Evolutionary conservation across 1,140 invertebrate species (phyloP), one percentile per base, ranked within the genome.

Genomic region (Schlechtendalia chinensis): DNA sequence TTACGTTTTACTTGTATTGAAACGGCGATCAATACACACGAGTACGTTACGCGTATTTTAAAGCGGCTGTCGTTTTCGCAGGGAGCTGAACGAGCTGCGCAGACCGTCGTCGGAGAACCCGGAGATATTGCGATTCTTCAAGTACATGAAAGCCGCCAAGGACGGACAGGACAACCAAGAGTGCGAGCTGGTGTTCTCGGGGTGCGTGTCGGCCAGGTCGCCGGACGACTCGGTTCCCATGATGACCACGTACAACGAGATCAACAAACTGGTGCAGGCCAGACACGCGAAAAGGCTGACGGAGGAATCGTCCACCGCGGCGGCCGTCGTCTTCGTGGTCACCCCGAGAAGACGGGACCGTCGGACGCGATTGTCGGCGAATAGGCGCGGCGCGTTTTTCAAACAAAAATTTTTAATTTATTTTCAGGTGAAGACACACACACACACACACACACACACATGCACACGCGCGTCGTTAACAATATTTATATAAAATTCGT

Each of bases 101-200:
- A 92, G 93, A 71, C 93, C 93, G 4, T 90, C 91, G 1, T 91
- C 90, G 2, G 93, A 94, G 85, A 94, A 94, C 84, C 91, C 92
- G 10, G 93, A 94, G 82, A 93, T 94, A 47, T 86, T 95, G 17
- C 87, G 93, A 50, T 95, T 94, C 87, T 95, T 94, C 88, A 90
- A 90, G 61, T 94, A 94, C 85, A 94, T 95, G 93, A 91, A 93
- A 82, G 93, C 93, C 1, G 93, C 93, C 10, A 92, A 94, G 83
- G 91, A 93, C 82, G 93, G 93, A 0, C 93, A 95, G 83, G 93
- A 94, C 82, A 91, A 91, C 5, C 85, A 89, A 11, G 89, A 91
- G 82, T 95, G 93, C 84, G 86, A 88, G 39, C 83, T 85, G 0
- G 82, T 86, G 1, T 89, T 89, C 83, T 83, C 86, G 1, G 83